Percentiles rank a stretch among this genome's conserved stretches.
phyloP scores from a whole-genome alignment of 2,888 invertebrate genomes.

The Leucophenga montana region DNA sequence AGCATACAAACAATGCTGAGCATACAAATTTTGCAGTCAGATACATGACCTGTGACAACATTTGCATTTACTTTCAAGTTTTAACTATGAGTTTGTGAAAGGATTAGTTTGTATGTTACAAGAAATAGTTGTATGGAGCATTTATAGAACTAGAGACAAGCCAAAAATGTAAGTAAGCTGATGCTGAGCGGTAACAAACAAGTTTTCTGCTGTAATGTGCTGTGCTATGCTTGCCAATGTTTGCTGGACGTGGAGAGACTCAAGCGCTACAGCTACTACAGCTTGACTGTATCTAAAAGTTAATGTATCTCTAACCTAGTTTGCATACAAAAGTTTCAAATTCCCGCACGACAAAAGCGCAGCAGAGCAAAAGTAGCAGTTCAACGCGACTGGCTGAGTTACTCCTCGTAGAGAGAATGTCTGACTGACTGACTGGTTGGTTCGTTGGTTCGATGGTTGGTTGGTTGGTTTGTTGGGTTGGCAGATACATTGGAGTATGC shows the following conservation, averaged over 20 bases:
- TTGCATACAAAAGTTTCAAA: conserved; percentile 32
- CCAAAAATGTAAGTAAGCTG: conserved; percentile 18
- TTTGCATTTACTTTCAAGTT: conserved; percentile 23
- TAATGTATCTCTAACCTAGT: conserved; percentile 32
- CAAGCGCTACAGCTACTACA: too few species aligned
- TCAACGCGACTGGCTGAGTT: background rate
- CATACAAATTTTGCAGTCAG: conserved; percentile 8
- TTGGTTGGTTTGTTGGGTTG: too few species aligned
- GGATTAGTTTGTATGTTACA: too few species aligned
- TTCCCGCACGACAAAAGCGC: conserved; percentile 25
- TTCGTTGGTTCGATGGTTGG: too few species aligned
- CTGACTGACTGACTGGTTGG: too few species aligned
- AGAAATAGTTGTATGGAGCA: too few species aligned
- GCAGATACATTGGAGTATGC: too few species aligned
- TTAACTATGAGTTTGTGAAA: too few species aligned
- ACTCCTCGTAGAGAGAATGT: background rate
- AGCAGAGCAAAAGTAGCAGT: background rate
- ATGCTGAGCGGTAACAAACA: background rate
- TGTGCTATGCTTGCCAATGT: conserved; percentile 35
- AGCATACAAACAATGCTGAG: conserved; percentile 17
- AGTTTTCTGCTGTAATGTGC: conserved; percentile 25
- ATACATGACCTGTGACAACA: conserved; percentile 27
- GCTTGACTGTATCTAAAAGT: conserved; percentile 28
- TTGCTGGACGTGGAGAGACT: background rate
- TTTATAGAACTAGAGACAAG: background rate